A percentile compares a stretch with the other conserved stretches of the same genome.
These are phyloP conservation scores for Luffia ferchaultella DNA, from an alignment of 2,888 invertebrate species.

Conservation along the genomic window DNA sequence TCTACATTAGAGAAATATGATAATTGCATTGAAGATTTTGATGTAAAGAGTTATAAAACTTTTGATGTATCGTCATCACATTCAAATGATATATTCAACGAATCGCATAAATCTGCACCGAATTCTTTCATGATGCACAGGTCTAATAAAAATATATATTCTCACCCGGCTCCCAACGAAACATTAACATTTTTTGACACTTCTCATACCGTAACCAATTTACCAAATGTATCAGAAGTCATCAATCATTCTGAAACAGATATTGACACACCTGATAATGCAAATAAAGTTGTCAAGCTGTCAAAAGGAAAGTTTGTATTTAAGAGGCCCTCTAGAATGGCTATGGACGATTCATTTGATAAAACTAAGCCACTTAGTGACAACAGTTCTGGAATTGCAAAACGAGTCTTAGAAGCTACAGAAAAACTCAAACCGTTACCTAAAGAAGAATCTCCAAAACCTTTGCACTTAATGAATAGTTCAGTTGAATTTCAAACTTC, in stretches of 20 bases:
- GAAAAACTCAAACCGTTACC: conserved; percentile 40
- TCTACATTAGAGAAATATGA: conserved; percentile 22
- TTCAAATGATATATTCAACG: not conserved
- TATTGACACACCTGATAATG: conserved; percentile 23
- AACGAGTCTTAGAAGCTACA: conserved; percentile 38
- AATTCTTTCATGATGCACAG: no score
- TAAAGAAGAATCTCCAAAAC: conserved; percentile 24
- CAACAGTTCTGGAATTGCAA: conserved; percentile 39
- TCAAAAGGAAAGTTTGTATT: conserved; percentile 51
- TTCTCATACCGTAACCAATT: conserved; percentile 28
- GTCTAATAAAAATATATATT: no score
- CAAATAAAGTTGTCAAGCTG: conserved; percentile 28
- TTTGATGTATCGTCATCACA: not conserved
- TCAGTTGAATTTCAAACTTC: conserved; percentile 50
- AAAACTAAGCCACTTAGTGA: conserved; percentile 26
- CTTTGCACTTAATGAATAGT: conserved; percentile 31
- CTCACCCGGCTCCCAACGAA: conserved; percentile 20
- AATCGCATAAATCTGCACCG: no score
- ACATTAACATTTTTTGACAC: conserved; percentile 35
- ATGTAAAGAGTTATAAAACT: conserved; percentile 16
- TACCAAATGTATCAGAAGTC: conserved; percentile 21
- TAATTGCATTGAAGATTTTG: conserved; percentile 32
- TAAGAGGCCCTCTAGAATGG: conserved; percentile 41
- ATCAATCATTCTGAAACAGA: conserved; percentile 24
- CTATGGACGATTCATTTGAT: conserved; percentile 23